Conservation (phyloP, 2,113 vertebrate genomes). For the Callorhinus ursinus region DNA sequence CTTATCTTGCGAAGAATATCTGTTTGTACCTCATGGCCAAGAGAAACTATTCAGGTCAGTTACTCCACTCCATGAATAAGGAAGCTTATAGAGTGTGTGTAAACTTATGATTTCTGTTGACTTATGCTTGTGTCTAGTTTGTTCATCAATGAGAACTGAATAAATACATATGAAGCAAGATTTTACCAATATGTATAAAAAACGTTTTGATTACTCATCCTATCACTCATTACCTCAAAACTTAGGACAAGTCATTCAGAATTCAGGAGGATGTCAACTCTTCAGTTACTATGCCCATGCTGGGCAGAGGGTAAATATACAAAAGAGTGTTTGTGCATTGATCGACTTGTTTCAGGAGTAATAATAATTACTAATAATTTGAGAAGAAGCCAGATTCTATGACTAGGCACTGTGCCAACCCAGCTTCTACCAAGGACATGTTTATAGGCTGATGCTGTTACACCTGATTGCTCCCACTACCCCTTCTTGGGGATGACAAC, state of each 20-base stretch:
- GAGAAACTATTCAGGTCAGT: background rate
- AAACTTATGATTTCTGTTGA: slow-evolving; percentile 59
- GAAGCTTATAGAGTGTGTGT: background rate
- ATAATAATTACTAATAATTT: background rate
- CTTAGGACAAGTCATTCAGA: background rate
- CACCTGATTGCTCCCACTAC: background rate
- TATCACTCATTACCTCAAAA: slow-evolving; percentile 4
- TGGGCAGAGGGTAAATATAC: background rate
- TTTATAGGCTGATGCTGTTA: background rate
- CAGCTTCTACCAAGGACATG: background rate
- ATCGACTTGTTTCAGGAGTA: background rate
- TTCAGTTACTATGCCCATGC: background rate
- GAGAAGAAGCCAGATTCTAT: background rate
- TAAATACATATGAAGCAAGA: slow-evolving; percentile 62
- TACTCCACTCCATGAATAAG: background rate
- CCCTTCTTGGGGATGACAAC: background rate
- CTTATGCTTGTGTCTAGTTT: slow-evolving; percentile 58
- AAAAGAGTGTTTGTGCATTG: background rate
- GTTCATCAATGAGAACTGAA: slow-evolving; percentile 52
- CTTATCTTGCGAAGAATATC: background rate
- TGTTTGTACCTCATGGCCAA: background rate
- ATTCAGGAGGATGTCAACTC: background rate
- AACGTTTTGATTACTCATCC: background rate
- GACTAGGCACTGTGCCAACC: background rate
- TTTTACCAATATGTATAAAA: slow-evolving; percentile 39